phyloP scores from a whole-genome alignment of 2,888 invertebrate genomes.

The Tigriopus californicus region DNA sequence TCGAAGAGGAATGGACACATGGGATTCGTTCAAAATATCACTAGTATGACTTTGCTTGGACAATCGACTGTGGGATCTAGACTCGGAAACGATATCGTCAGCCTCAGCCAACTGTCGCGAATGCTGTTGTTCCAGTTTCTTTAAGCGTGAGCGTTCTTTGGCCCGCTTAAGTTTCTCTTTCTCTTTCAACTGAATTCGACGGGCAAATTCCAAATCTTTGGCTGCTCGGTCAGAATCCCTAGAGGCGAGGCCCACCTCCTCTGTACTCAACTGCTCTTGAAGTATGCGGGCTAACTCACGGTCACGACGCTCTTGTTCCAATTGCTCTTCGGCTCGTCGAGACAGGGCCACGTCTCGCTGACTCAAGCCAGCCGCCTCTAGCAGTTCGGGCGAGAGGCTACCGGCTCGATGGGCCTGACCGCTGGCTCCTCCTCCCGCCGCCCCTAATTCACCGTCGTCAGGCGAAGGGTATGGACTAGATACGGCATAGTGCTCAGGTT shows the following conservation, averaged over 20 bases:
- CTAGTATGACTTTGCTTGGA: background rate
- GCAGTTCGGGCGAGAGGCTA: background rate
- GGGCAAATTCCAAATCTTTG: slow-evolving; percentile 1
- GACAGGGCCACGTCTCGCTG: background rate
- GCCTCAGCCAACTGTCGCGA: background rate
- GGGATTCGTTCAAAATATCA: background rate
- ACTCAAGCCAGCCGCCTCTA: background rate
- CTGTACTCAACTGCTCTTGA: background rate
- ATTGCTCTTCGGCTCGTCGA: slow-evolving; percentile 4
- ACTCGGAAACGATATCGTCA: no score
- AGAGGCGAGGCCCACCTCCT: background rate
- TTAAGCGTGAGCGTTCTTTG: slow-evolving; percentile 2
- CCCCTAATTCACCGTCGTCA: background rate
- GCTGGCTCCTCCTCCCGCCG: background rate
- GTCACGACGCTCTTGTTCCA: slow-evolving; percentile 1
- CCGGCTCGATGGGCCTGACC: background rate
- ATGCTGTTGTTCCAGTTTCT: slow-evolving; percentile 1
- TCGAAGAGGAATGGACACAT: background rate
- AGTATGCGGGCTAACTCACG: background rate
- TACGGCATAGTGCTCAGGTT: slow-evolving; percentile 1
- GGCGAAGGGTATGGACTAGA: background rate
- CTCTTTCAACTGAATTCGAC: slow-evolving; percentile 3
- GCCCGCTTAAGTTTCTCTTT: slow-evolving; percentile 4
- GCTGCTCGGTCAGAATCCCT: background rate
- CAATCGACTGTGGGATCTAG: background rate